Conservation (phyloP, 37 sponge, comb jelly and placozoan species). For the Ianthella basta region DNA sequence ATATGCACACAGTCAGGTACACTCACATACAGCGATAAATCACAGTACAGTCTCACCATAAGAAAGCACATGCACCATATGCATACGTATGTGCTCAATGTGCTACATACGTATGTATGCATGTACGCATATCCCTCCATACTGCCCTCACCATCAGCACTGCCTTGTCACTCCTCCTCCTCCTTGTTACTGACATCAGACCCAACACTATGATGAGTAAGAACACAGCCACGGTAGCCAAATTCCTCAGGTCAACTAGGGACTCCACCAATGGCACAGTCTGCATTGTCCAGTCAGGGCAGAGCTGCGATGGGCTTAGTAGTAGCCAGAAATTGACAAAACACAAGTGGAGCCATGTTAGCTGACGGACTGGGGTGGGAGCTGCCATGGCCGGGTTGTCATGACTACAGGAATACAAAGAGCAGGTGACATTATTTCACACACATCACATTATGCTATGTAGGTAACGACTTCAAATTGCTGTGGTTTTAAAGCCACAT, state of each 20-base stretch:
- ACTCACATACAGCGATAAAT: not conserved
- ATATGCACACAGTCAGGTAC: not conserved
- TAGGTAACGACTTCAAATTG: too few species aligned
- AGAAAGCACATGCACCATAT: not conserved
- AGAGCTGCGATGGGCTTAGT: constrained; percentile 68
- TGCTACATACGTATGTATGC: not conserved
- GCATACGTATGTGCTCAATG: not conserved
- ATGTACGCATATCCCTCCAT: too few species aligned
- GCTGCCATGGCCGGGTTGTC: constrained; percentile 77
- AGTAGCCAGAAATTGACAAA: constrained; percentile 82
- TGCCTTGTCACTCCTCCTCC: not conserved
- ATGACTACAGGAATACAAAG: constrained; percentile 36
- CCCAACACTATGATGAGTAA: constrained; percentile 19
- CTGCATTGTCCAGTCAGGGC: constrained; percentile 91
- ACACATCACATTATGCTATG: too few species aligned
- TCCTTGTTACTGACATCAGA: not conserved
- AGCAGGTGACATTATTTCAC: too few species aligned
- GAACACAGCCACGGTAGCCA: constrained; percentile 59
- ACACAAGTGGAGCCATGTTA: constrained; percentile 76
- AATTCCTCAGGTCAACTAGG: constrained; percentile 67
- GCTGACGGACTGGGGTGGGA: constrained; percentile 77
- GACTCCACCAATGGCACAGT: constrained; percentile 77
- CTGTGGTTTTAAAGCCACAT: too few species aligned
- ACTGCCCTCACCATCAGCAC: constrained; percentile 24
- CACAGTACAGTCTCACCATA: not conserved